Base-by-base conservation (phyloP, 2,888 invertebrate species). In the Neoscelio sp. region DNA sequence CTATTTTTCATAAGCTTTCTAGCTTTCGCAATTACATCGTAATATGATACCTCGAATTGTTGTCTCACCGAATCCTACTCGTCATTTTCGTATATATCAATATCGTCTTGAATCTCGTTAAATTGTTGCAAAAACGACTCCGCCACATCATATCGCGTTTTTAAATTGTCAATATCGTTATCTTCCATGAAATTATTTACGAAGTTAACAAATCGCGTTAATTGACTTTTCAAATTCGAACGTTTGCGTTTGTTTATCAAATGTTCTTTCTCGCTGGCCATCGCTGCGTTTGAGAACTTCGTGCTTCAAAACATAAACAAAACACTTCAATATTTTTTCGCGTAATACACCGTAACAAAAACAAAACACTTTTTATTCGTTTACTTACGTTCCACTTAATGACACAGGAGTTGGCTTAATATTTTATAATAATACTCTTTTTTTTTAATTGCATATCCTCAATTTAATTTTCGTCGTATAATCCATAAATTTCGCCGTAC, bases 41-140 rank as follows among this genome's bases (percentile, higher is more conserved):
- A 60, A 44, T 60, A 60, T 6, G 44, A 28, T 28, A 30, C 60
- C 17, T 44, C 60, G 18, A 60, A 60, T 17, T 1, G 1, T 28
- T 44, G 6, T 33, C 60, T 42, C 5, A 2, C 8, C 8, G 30
- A 1, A 2, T 26, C 28, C 15, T 58, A 40, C 20, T 33, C 60
- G 42, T 44, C 18, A 26, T 23, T 7, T 1, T 12, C 28, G 8
- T 20, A 3, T 46, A 13, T 13, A 5, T 48, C 48, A 8, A 48
- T 28, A 6, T 1, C 48, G 26, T 8, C 3, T 46, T 60, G 42
- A 26, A 60, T 33, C 10, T 44, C 60, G 7, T 44, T 5, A 30
- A 48, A 48, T 26, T 48, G 12, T 5, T 30, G 10, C 20, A 60
- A 60, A 18, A 44, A 30, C 15, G 4, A 10, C 17, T 26, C 18